phyloP scores from a whole-genome alignment of 2,113 vertebrate genomes.

The Pavo muticus region DNA sequence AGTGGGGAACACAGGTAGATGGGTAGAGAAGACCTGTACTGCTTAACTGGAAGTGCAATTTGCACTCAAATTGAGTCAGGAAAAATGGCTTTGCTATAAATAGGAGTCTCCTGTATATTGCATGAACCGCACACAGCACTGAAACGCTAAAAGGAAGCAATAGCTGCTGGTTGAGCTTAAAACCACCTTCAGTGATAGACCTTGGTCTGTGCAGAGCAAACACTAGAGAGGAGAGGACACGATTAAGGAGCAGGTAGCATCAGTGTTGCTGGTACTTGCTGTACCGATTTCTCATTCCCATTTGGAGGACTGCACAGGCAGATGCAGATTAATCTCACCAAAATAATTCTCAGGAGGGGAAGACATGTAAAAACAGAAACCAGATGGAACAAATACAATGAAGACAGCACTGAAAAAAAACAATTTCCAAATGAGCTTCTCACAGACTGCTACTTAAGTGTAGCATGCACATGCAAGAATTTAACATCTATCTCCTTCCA shows the following conservation, averaged over 20 bases:
- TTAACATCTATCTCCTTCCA: background rate
- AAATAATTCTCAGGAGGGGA: background rate
- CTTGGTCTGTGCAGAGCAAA: background rate
- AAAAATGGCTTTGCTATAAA: background rate
- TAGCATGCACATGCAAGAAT: background rate
- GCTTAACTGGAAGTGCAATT: background rate
- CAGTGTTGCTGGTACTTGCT: rapidly evolving
- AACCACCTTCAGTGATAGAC: background rate
- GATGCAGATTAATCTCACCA: background rate
- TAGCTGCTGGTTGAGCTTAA: background rate
- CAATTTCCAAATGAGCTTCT: background rate
- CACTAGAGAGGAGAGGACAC: background rate
- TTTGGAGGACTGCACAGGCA: background rate
- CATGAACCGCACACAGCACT: background rate
- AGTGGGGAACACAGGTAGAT: background rate
- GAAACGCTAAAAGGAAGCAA: background rate
- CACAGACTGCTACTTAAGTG: background rate
- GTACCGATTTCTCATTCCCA: background rate
- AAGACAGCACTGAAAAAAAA: background rate
- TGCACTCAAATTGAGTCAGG: background rate
- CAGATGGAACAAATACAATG: background rate
- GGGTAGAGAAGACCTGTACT: background rate
- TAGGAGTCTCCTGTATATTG: background rate
- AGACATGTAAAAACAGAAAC: background rate
- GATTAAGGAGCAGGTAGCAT: background rate